phyloP scores from a whole-genome alignment of 2,113 vertebrate species.

The Nicator chloris region DNA sequence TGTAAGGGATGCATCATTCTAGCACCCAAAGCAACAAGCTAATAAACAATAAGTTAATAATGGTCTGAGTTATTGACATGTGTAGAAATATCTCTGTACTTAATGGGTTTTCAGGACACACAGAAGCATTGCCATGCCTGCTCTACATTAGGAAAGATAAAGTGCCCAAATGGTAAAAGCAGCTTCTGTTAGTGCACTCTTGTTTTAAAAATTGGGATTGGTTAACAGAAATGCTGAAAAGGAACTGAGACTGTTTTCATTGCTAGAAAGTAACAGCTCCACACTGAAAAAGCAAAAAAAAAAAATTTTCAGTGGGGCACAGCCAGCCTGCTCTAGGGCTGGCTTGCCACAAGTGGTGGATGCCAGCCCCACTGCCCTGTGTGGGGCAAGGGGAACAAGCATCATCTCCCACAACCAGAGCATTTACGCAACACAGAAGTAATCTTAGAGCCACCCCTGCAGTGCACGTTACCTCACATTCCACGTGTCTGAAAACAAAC shows the following conservation, averaged over 20 bases:
- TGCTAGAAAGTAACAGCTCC: background rate
- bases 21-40: background rate
- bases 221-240: background rate
- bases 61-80: accelerated
- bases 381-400: background rate
- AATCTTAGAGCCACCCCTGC: background rate
- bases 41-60: background rate
- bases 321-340: background rate
- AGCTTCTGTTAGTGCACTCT: background rate
- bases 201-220: background rate
- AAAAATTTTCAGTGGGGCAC: background rate
- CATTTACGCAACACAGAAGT: background rate
- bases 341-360: background rate
- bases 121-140: background rate
- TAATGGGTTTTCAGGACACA: background rate
- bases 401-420: background rate
- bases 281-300: background rate
- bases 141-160: background rate
- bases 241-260: background rate
- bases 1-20: background rate
- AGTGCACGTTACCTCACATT: background rate
- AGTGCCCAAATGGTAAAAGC: background rate
- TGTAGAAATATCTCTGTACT: background rate
- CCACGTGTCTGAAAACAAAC: accelerated
- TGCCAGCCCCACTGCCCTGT: background rate